Percentiles rank a stretch among this genome's conserved stretches.
Conservation (phyloP, 2,888 invertebrate genomes). For the Eupithecia centaureata region DNA sequence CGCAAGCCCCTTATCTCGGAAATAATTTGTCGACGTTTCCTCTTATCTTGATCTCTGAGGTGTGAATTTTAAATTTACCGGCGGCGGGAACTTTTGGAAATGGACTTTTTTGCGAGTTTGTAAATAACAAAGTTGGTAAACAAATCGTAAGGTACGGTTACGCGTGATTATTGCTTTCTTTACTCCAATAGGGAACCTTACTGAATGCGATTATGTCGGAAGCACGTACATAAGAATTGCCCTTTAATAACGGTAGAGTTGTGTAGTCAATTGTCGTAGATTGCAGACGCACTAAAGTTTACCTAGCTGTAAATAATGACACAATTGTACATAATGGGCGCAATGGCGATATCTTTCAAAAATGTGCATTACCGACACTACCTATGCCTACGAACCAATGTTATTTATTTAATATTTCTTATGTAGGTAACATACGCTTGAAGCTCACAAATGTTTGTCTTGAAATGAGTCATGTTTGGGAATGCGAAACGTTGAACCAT, state of each 20-base stretch:
- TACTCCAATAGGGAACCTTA: slow-evolving; percentile 57
- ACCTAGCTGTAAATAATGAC: slow-evolving; percentile 80
- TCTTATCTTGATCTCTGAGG: slow-evolving; percentile 68
- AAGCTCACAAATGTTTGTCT: background rate
- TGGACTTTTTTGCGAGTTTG: slow-evolving; percentile 46
- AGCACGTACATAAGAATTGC: slow-evolving; percentile 78
- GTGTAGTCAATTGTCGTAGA: slow-evolving; percentile 74
- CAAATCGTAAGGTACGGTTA: slow-evolving; percentile 54
- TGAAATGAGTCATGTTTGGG: slow-evolving; percentile 1
- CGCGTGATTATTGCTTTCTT: slow-evolving; percentile 52
- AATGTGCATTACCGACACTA: background rate
- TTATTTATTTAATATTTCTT: background rate
- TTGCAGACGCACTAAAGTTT: slow-evolving; percentile 72
- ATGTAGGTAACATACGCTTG: background rate
- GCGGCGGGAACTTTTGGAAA: slow-evolving; percentile 56
- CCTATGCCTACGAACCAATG: background rate
- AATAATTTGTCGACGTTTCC: slow-evolving; percentile 65
- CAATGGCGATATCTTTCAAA: slow-evolving; percentile 42
- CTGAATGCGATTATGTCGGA: slow-evolving; percentile 71
- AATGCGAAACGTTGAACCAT: background rate
- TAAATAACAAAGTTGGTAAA: slow-evolving; percentile 47
- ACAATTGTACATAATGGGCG: slow-evolving; percentile 66
- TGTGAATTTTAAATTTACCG: slow-evolving; percentile 69
- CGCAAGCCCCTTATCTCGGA: slow-evolving; percentile 56
- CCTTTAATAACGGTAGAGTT: slow-evolving; percentile 77